Evolutionary conservation across 2,797 vertebrate species (phyloP).

Genomic region (Lithobates sylvaticus): DNA sequence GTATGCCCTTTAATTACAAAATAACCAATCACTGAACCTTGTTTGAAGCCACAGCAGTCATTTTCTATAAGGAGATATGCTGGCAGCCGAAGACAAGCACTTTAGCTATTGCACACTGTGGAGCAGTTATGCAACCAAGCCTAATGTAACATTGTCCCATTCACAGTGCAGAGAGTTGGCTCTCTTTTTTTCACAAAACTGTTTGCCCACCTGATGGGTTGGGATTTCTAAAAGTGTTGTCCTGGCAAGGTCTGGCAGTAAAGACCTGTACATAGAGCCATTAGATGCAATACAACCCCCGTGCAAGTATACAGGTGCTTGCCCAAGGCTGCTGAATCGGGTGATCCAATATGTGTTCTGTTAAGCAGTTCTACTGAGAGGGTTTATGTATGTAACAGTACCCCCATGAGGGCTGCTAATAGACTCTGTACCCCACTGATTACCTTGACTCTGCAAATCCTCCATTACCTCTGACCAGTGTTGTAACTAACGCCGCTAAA

Average conservation of each 20-base stretch:
- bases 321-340: too few species aligned
- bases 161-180: background rate
- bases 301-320: too few species aligned
- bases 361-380: too few species aligned
- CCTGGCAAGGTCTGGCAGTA: background rate
- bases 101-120: background rate
- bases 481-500: too few species aligned
- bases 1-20: conserved; percentile 31
- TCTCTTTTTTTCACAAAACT: background rate
- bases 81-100: conserved; percentile 31
- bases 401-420: too few species aligned
- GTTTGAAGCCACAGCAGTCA: conserved; percentile 1
- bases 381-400: too few species aligned
- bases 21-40: conserved; percentile 45
- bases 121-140: conserved; percentile 11
- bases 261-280: background rate
- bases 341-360: too few species aligned
- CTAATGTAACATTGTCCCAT: conserved; percentile 16
- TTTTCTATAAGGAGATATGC: conserved; percentile 7
- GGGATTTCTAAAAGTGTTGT: background rate
- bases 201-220: background rate
- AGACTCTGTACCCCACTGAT: too few species aligned
- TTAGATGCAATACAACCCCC: too few species aligned
- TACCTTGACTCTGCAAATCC: too few species aligned
- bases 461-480: too few species aligned